These are phyloP conservation scores for Ptychobarbus kaznakovi DNA, from an alignment of 2,797 vertebrate species.

Conservation along the genomic window DNA sequence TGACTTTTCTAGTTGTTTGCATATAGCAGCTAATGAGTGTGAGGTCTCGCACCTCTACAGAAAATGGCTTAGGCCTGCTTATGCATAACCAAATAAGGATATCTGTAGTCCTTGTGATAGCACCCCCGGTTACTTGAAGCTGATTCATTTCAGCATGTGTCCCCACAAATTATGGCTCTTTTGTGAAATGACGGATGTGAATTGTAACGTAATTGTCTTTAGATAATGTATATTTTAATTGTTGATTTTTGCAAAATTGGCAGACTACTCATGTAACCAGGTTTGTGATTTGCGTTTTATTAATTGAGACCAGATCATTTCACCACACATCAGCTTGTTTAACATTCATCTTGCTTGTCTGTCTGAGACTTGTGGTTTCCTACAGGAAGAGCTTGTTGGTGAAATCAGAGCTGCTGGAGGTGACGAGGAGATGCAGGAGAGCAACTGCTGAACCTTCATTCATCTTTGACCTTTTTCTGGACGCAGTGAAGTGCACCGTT, in stretches of 20 bases:
- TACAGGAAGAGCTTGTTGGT: not conserved
- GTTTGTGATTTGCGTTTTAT: not conserved
- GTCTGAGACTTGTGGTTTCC: not conserved
- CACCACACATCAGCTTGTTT: not conserved
- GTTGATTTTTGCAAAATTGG: too few relatives aligned
- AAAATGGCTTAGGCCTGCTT: not conserved
- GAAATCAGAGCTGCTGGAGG: not conserved
- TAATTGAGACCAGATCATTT: not conserved
- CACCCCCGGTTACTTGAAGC: not conserved
- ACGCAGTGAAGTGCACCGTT: not conserved
- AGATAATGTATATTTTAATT: too few relatives aligned
- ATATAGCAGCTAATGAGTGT: too few relatives aligned
- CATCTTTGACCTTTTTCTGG: not conserved
- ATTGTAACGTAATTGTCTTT: not conserved
- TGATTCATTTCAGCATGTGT: not conserved
- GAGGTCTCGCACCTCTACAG: not conserved
- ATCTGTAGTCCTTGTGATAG: not conserved
- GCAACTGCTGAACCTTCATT: not conserved
- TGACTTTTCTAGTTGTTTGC: too few relatives aligned
- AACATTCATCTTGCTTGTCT: not conserved
- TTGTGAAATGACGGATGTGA: not conserved
- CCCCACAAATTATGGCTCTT: not conserved
- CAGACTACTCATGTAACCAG: not conserved
- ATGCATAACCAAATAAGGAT: too few relatives aligned
- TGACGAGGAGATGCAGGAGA: not conserved